These are phyloP conservation scores for Lutraria rhynchaena DNA, from an alignment of 1,140 invertebrate species.

Conservation along the genomic window DNA sequence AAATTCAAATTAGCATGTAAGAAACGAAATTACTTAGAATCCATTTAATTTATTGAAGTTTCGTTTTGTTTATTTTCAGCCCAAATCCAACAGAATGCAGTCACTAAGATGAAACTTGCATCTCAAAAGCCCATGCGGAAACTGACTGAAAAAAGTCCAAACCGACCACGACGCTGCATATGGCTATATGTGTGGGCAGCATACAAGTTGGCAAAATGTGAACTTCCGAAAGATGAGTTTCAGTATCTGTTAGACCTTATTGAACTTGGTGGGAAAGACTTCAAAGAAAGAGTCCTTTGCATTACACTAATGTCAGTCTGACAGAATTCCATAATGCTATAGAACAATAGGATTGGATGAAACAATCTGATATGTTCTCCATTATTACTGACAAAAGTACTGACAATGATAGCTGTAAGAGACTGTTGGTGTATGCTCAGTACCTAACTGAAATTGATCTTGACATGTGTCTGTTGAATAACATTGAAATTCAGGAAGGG, in stretches of 20 bases:
- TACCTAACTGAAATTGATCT: neutral
- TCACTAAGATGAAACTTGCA: neutral
- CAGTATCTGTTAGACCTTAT: neutral
- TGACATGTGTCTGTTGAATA: neutral
- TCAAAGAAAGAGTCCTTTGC: neutral
- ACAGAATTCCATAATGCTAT: constrained; percentile 39
- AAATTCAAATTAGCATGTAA: too few species aligned
- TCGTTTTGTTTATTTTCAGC: constrained; percentile 20
- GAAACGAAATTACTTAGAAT: too few species aligned
- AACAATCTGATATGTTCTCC: neutral
- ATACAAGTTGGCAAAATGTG: constrained; percentile 19
- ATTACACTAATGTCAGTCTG: constrained; percentile 18
- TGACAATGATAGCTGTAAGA: neutral
- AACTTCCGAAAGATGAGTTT: constrained; percentile 44
- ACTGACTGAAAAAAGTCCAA: constrained; percentile 2
- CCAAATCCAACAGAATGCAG: neutral
- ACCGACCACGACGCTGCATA: neutral
- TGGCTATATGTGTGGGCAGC: neutral
- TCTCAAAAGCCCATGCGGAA: constrained; percentile 8
- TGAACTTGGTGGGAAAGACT: neutral
- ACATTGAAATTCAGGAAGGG: constrained; percentile 4
- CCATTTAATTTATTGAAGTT: too few species aligned
- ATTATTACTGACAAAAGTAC: constrained; percentile 1
- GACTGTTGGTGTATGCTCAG: constrained; percentile 24
- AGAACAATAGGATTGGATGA: too few species aligned